Evolutionary conservation across 92 coral and sea anemone genomes (phyloP), one percentile per base, ranked within the genome.

Genomic region (Palythoa grandis): DNA sequence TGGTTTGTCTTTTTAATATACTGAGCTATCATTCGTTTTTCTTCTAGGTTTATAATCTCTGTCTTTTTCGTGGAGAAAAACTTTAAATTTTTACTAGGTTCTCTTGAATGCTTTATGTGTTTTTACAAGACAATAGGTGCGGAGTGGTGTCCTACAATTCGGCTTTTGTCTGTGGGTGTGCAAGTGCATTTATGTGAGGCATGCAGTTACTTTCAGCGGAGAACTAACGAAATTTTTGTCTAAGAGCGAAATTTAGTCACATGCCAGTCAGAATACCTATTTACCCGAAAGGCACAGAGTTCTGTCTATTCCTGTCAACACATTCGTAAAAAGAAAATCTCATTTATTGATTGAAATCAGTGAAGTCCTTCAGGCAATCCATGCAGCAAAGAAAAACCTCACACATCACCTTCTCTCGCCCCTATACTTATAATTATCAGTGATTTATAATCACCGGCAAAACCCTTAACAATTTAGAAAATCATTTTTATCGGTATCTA

Each of bases 391-490:
- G 69, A 19, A 22, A 63, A 63, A 63, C 4, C 22, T 63, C 69
- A 63, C 24, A 63, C 61, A 19, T 11, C 20, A 63, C 11, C 11
- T 24, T 19, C 22, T 63, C 69, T 11, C 66, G 19, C 40, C n/a
- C 24, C 40, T 69, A 69, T 22, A 25, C 74, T 43, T 43, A 69
- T 29, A 69, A 63, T 22, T 69, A 13, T 25, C 19, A 17, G 40
- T 5, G 66, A 76, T 58, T 9, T 53, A 54, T 29, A 76, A 76
- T 29, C 40, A 23, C 61, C n/a, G 39, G 23, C 82, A 76, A 76
- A 76, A 17, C 82, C 66, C 82, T 56, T 76, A 40, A 54, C 50
- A 23, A 43, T 52, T 76, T 48, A 76, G 65, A 76, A 76, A 54
- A 76, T 12, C 80, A 52, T 53, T 76, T 76, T 76, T 54, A 52